Evolutionary conservation across 2,113 vertebrate species (phyloP).

Genomic region (Morone chrysops): DNA sequence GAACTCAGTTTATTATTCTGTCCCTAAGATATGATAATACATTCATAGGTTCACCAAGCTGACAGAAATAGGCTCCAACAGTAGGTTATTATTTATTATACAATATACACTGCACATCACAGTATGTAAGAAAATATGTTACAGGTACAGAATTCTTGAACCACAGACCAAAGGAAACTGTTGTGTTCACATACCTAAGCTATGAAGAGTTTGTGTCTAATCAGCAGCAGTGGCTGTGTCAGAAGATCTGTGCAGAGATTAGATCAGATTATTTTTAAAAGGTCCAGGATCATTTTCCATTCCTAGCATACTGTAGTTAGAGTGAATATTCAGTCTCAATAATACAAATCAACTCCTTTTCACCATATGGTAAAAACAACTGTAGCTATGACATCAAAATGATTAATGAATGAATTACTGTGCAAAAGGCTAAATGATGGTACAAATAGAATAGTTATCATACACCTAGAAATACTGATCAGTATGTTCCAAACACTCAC

Average conservation of each 20-base stretch:
- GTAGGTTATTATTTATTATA: not conserved
- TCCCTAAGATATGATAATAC: slow-evolving; percentile 13
- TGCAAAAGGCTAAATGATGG: not conserved
- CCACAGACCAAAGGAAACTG: too few relatives aligned
- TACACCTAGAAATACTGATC: not conserved
- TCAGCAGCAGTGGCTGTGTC: not conserved
- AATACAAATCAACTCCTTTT: not conserved
- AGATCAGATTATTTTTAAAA: not conserved
- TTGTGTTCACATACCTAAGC: not conserved
- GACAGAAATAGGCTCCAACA: slow-evolving; percentile 14
- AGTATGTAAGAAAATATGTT: not conserved
- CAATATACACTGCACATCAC: not conserved
- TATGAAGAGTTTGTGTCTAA: not conserved
- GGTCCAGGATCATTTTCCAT: not conserved
- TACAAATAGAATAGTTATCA: not conserved
- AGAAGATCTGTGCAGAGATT: not conserved
- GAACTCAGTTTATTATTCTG: not conserved
- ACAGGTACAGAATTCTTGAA: not conserved
- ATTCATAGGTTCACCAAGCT: slow-evolving; percentile 4
- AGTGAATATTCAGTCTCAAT: not conserved
- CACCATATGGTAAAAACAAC: not conserved
- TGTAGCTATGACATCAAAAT: not conserved
- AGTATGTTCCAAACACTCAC: too few relatives aligned
- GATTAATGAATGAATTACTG: not conserved
- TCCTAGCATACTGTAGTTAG: not conserved